phyloP scores from a whole-genome alignment of 1,140 invertebrate genomes.

The Harlomillsia oculata region DNA sequence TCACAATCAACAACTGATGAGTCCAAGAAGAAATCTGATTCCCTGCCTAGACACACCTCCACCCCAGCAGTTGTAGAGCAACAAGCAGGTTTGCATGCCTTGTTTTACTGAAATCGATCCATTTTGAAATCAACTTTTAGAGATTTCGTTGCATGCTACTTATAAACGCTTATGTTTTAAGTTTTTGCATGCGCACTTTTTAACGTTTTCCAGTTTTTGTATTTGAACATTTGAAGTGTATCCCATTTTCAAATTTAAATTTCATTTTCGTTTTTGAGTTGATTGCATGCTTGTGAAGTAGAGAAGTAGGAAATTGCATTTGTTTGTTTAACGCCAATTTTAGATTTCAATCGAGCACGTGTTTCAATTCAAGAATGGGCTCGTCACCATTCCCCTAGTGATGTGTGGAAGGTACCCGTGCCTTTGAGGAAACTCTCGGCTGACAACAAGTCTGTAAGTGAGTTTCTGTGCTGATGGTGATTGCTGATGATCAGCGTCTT shows the following conservation, averaged over 20 bases:
- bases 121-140: too few species aligned
- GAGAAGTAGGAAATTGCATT: too few species aligned
- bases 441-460: slow-evolving; percentile 34
- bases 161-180: neutral
- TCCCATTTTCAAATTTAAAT: too few species aligned
- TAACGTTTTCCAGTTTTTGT: too few species aligned
- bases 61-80: slow-evolving; percentile 13
- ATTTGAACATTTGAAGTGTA: too few species aligned
- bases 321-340: too few species aligned
- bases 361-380: slow-evolving; percentile 33
- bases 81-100: slow-evolving; percentile 34
- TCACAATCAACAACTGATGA: slow-evolving; percentile 12
- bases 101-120: too few species aligned
- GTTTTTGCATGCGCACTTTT: neutral
- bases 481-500: too few species aligned
- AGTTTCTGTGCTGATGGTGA: too few species aligned
- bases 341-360: slow-evolving; percentile 34
- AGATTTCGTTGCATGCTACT: slow-evolving; percentile 2
- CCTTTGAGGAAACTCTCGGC: slow-evolving; percentile 28
- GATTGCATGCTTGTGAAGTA: too few species aligned
- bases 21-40: slow-evolving; percentile 27
- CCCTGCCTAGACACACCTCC: slow-evolving; percentile 27
- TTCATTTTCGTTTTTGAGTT: too few species aligned
- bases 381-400: slow-evolving; percentile 26
- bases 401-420: slow-evolving; percentile 32